These are phyloP conservation scores for Ctenoplectra terminalis DNA, from an alignment of 1,140 invertebrate genomes.

Conservation along the genomic window DNA sequence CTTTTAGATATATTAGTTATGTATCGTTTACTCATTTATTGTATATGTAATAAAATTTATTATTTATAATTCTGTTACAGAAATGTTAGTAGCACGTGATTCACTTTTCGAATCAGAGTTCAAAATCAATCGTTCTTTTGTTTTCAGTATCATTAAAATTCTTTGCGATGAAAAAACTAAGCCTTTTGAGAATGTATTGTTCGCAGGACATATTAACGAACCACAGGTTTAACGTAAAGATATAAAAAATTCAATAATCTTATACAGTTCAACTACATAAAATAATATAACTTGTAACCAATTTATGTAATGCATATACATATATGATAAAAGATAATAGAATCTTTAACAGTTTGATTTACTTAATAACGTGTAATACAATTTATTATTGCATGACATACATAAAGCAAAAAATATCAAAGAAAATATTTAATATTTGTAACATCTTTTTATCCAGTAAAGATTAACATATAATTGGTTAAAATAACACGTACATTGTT, in stretches of 20 bases:
- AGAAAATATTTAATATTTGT: neutral
- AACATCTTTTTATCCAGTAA: neutral
- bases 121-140: neutral
- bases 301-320: constrained; percentile 12
- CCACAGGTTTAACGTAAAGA: neutral
- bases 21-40: neutral
- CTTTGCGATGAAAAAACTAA: neutral
- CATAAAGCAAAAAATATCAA: neutral
- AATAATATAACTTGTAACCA: constrained; percentile 4
- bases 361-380: neutral
- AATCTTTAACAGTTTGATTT: neutral
- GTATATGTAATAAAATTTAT: neutral
- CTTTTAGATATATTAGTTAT: neutral
- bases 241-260: neutral
- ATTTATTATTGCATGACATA: neutral
- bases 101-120: no score
- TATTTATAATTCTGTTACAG: neutral
- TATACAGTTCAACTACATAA: neutral
- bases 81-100: neutral
- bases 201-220: neutral
- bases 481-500: neutral
- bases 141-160: neutral
- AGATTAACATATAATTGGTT: neutral
- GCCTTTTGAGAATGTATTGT: neutral
- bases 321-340: constrained; percentile 13